phyloP scores from a whole-genome alignment of 2,113 vertebrate species.

The Periophthalmus modestus region DNA sequence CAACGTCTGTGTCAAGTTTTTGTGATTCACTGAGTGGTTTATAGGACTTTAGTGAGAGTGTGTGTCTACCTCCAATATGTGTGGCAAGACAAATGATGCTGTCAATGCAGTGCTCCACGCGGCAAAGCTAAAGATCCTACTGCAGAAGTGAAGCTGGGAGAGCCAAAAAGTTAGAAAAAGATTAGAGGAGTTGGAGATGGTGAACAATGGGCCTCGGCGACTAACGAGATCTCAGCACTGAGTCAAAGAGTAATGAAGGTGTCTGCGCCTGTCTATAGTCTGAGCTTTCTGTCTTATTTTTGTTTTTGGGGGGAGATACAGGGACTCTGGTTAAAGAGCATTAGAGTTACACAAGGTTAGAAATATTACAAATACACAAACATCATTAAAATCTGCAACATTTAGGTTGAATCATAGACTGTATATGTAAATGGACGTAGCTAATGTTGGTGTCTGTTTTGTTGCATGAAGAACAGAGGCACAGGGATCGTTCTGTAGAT shows the following conservation, averaged over 20 bases:
- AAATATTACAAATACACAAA: not conserved
- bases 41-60: slow-evolving; percentile 12
- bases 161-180: slow-evolving; percentile 17
- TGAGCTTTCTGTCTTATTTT: slow-evolving; percentile 37
- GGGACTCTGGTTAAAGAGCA: slow-evolving; percentile 9
- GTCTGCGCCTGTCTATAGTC: slow-evolving; percentile 29
- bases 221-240: slow-evolving; percentile 23
- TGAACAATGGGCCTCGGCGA: slow-evolving; percentile 26
- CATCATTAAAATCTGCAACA: not conserved
- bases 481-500: too few species aligned
- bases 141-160: slow-evolving; percentile 24
- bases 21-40: slow-evolving; percentile 29
- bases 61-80: slow-evolving; percentile 17
- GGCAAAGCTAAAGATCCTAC: slow-evolving; percentile 49
- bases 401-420: not conserved
- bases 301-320: slow-evolving; percentile 42
- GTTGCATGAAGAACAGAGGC: too few species aligned
- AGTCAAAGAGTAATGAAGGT: slow-evolving; percentile 41
- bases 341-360: slow-evolving; percentile 9
- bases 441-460: too few species aligned
- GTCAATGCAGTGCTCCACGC: slow-evolving; percentile 39
- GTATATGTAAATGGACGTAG: too few species aligned
- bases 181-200: slow-evolving; percentile 29
- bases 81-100: slow-evolving; percentile 56
- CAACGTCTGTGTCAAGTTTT: slow-evolving; percentile 16